Evolutionary conservation across 1,140 invertebrate species (phyloP), one percentile per base, ranked within the genome.

Genomic region (Archivesica marissinica): DNA sequence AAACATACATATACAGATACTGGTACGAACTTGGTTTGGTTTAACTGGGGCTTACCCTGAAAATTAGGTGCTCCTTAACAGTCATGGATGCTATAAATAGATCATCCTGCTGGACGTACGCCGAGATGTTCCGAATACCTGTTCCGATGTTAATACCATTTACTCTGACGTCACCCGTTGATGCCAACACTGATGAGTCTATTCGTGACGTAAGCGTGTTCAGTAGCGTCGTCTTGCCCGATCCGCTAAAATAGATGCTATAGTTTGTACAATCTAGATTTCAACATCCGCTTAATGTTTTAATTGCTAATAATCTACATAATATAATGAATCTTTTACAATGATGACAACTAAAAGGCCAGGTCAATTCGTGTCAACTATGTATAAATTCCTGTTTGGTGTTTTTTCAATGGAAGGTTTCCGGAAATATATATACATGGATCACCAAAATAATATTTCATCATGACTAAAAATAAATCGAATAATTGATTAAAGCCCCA

Each of bases 91-190:
- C 93, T 28, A 95, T 92, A 90, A 96, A 96, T 30, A 96, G 88
- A 87, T 95, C 95, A 84, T 95, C 94, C 93, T 99, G 98, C 93
- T 99, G 98, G 0, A 99, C 98, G 90, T 99, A 99, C 0, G 98
- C 98, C 82, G 97, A 98, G 20, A 97, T 94, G 4, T 96, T 96
- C 20, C 96, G 96, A n/a, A 89, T 87, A 1, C 96, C 95, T 17
- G 91, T 87, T 75, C 89, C 90, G 7, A 94, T 85, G 64, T 70
- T 50, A 4, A 91, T 84, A 11, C 94, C 94, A 89, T 95, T 95
- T 38, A 92, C 52, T 59, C 79, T 28, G 0, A 82, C 59, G 15
- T 56, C 79, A 9, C 79, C 79, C 9, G 44, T 38, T 25, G 64
- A 23, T 20, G 44, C 33, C 28, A 82, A 30, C n/a, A 33, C 44